Conservation (phyloP, 1,140 invertebrate genomes). For the Drosophila yakuba region DNA sequence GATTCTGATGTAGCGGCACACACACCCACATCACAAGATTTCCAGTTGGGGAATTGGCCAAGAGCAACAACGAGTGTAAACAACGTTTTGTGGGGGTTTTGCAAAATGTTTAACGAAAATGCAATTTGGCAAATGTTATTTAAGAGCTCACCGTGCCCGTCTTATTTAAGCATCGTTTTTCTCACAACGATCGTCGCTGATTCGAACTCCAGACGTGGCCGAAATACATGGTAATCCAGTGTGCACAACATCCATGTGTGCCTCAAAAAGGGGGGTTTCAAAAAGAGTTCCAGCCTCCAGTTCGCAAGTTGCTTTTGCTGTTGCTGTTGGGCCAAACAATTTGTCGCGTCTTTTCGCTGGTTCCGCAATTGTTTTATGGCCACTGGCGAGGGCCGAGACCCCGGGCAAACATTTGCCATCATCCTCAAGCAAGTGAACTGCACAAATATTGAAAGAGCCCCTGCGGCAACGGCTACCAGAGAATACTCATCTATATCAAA, state of each 20-base stretch:
- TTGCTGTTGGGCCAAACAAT: constrained; percentile 51
- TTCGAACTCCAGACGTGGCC: constrained; percentile 12
- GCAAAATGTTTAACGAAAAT: constrained; percentile 43
- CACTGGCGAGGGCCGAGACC: constrained; percentile 39
- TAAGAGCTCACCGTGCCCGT: constrained; percentile 39
- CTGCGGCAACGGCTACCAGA: constrained; percentile 18
- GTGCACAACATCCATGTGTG: constrained; percentile 21
- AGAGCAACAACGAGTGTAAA: constrained; percentile 9
- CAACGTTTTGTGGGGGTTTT: constrained; percentile 12
- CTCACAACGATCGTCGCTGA: constrained; percentile 19
- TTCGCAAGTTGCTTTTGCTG: constrained; percentile 1
- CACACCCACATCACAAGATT: constrained; percentile 4
- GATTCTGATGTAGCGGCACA: neutral
- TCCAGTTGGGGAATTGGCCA: constrained; percentile 9
- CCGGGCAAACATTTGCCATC: constrained; percentile 28
- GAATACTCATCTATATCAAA: constrained; percentile 18
- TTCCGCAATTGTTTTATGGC: constrained; percentile 74
- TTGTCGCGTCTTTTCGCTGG: constrained; percentile 39
- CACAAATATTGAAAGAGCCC: constrained; percentile 21
- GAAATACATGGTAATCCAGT: constrained; percentile 20
- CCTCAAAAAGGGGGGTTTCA: constrained; percentile 3
- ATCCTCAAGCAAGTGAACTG: constrained; percentile 7
- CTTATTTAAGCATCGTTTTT: constrained; percentile 28
- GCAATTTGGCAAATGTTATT: constrained; percentile 50
- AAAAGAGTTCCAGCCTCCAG: constrained; percentile 14